Percentiles rank a stretch among this genome's conserved stretches.
phyloP scores from a whole-genome alignment of 2,888 invertebrate genomes.

The Athalia cordata region DNA sequence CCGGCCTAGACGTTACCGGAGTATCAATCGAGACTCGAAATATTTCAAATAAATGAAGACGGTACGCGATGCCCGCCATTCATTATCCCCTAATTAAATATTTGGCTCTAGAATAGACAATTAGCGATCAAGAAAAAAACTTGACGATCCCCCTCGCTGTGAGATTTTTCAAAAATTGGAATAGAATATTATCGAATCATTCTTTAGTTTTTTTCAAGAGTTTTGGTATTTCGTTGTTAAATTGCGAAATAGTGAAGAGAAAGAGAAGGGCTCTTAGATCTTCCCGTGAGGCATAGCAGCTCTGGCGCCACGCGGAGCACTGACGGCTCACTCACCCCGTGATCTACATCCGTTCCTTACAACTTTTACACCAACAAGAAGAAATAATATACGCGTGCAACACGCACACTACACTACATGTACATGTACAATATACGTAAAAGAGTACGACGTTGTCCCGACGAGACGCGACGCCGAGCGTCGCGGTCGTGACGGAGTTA shows the following conservation, averaged over 20 bases:
- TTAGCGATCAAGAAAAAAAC: too few relatives aligned
- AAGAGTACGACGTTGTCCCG: not conserved
- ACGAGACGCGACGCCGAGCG: not conserved
- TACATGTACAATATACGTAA: too few relatives aligned
- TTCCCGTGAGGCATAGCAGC: slow-evolving; percentile 21
- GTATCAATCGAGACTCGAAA: slow-evolving; percentile 54
- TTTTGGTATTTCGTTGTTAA: not conserved
- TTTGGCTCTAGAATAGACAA: slow-evolving; percentile 40
- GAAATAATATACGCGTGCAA: not conserved
- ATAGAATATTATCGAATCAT: too few relatives aligned
- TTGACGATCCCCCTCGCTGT: too few relatives aligned
- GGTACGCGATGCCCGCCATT: slow-evolving; percentile 25
- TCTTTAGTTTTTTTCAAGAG: not conserved
- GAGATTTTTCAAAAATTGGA: too few relatives aligned
- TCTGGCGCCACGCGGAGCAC: slow-evolving; percentile 24
- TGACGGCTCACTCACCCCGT: slow-evolving; percentile 46
- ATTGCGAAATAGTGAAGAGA: not conserved
- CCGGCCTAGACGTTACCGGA: slow-evolving; percentile 46
- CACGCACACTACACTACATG: too few relatives aligned
- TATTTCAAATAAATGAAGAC: slow-evolving; percentile 52
- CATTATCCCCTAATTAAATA: slow-evolving; percentile 51
- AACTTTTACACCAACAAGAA: slow-evolving; percentile 40
- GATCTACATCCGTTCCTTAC: slow-evolving; percentile 45
- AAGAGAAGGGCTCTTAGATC: slow-evolving; percentile 22
- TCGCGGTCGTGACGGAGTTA: slow-evolving; percentile 45